phyloP scores from a whole-genome alignment of 2,888 invertebrate species.

The Drosophila melanosoma region DNA sequence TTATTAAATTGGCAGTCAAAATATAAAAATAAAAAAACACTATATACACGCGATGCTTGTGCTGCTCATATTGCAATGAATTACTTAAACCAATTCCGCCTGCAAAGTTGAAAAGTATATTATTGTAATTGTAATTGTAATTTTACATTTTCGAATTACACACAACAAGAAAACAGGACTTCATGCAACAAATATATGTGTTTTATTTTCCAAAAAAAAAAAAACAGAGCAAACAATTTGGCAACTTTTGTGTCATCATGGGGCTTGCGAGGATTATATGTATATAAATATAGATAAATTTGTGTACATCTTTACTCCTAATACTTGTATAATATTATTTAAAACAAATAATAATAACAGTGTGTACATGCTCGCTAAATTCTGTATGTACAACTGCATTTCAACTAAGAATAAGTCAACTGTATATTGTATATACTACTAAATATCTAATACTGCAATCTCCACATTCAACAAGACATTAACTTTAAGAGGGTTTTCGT shows the following conservation, averaged over 20 bases:
- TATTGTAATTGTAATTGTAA: conserved; percentile 1
- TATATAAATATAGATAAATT: conserved; percentile 12
- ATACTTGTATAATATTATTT: conserved; percentile 31
- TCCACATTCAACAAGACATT: conserved; percentile 47
- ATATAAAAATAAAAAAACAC: conserved; percentile 44
- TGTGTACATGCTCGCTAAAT: conserved; percentile 68
- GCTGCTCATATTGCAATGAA: conserved; percentile 20
- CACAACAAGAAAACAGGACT: conserved; percentile 2
- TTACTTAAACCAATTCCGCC: conserved; percentile 67
- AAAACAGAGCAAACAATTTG: conserved; percentile 54
- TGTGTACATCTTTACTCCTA: conserved; percentile 40
- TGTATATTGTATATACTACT: conserved; percentile 42
- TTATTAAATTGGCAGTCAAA: conserved; percentile 63
- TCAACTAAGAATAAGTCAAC: conserved; percentile 57
- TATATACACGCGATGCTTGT: conserved; percentile 35
- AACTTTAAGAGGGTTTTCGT: conserved; percentile 26
- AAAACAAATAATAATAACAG: conserved; percentile 49
- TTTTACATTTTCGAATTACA: conserved; percentile 3
- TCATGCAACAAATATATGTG: conserved; percentile 52
- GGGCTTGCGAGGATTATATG: conserved; percentile 65
- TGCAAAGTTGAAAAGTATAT: conserved; percentile 51
- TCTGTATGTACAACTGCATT: conserved; percentile 61
- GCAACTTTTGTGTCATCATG: conserved; percentile 63
- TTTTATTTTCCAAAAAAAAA: conserved; percentile 40
- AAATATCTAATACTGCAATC: conserved; percentile 73